Conservation (phyloP, 2,797 vertebrate species). For the Crocidura indochinensis region DNA sequence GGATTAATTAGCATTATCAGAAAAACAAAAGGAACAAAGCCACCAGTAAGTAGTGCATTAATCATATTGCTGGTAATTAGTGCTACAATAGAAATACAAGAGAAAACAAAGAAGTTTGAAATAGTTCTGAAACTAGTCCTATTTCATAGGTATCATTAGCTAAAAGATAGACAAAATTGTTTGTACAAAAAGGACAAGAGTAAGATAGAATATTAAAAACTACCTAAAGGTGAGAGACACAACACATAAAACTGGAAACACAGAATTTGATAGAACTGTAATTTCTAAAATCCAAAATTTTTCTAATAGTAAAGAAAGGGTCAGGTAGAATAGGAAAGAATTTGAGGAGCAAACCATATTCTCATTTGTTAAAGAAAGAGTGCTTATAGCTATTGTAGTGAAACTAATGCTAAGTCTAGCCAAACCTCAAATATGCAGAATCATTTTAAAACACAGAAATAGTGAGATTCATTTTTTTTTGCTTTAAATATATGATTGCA, state of each 20-base stretch:
- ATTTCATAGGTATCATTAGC: slow-evolving; percentile 76
- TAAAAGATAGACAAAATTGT: slow-evolving; percentile 67
- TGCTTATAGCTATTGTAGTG: slow-evolving; percentile 3
- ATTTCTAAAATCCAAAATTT: neutral
- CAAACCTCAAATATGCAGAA: slow-evolving; percentile 52
- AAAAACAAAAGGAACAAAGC: slow-evolving; percentile 89
- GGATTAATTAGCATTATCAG: slow-evolving; percentile 90
- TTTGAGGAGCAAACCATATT: slow-evolving; percentile 5
- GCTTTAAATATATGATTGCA: slow-evolving; percentile 53
- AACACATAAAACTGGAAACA: slow-evolving; percentile 41
- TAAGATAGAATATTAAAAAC: slow-evolving; percentile 71
- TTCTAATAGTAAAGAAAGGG: neutral
- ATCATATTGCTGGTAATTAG: slow-evolving; percentile 90
- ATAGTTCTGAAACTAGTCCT: slow-evolving; percentile 80
- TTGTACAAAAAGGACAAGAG: neutral
- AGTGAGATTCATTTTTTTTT: slow-evolving; percentile 59
- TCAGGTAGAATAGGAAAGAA: neutral
- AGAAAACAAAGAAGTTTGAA: slow-evolving; percentile 87
- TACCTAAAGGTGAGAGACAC: slow-evolving; percentile 31
- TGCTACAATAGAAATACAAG: slow-evolving; percentile 86
- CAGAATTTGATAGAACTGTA: slow-evolving; percentile 46
- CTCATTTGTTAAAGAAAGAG: slow-evolving; percentile 44
- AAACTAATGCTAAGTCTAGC: slow-evolving; percentile 37
- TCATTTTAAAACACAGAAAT: slow-evolving; percentile 60
- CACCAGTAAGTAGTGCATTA: slow-evolving; percentile 87